phyloP scores from a whole-genome alignment of 2,797 vertebrate genomes.

The Spondyliosoma cantharus region DNA sequence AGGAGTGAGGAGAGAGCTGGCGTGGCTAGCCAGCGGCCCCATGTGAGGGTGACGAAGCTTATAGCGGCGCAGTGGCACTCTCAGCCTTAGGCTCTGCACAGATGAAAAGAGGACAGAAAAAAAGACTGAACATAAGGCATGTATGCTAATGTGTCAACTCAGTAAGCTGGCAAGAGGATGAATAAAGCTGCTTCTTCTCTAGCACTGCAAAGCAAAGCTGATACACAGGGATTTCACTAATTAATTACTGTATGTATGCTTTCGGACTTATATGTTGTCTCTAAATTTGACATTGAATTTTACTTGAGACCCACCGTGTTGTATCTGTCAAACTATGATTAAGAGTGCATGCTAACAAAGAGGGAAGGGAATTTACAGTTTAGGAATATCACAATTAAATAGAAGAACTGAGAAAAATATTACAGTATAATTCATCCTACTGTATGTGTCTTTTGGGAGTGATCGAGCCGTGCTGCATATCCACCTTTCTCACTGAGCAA shows the following conservation, averaged over 20 bases:
- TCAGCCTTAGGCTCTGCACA: conserved; percentile 65
- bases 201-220: conserved; percentile 38
- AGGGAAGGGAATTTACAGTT: neutral
- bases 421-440: neutral
- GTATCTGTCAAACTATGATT: neutral
- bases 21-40: conserved; percentile 61
- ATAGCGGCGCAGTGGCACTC: conserved; percentile 62
- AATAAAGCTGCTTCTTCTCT: conserved; percentile 68
- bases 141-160: conserved; percentile 75
- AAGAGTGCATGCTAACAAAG: conserved; percentile 3
- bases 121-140: conserved; percentile 68
- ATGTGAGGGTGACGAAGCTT: conserved; percentile 74
- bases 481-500: conserved; percentile 27
- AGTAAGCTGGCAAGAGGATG: conserved; percentile 67
- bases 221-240: conserved; percentile 44
- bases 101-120: conserved; percentile 75
- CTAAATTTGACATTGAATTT: conserved; percentile 15
- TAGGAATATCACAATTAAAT: conserved; percentile 40
- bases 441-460: conserved; percentile 20
- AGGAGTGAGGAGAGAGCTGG: conserved; percentile 65
- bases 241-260: conserved; percentile 41
- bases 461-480: neutral
- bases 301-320: neutral
- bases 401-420: conserved; percentile 13
- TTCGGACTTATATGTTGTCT: conserved; percentile 28